Evolutionary conservation across 2,797 vertebrate genomes (phyloP).

Genomic region (Cirrhinus mrigala): DNA sequence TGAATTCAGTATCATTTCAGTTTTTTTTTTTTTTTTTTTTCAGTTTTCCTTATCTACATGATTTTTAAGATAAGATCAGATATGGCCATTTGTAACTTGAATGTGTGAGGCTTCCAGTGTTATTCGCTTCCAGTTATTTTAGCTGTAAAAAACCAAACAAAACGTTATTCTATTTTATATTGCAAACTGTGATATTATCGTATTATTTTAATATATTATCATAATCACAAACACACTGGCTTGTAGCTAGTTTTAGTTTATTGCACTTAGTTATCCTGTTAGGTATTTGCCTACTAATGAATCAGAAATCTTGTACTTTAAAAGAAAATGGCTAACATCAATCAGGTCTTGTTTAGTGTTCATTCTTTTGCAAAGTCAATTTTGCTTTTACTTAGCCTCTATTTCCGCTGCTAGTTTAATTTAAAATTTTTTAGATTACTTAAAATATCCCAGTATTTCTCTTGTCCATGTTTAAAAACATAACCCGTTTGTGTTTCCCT

Average conservation of each 20-base stretch:
- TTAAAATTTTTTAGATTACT: too few species aligned
- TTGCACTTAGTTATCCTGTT: too few species aligned
- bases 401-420: too few species aligned
- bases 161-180: background rate
- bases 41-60: background rate
- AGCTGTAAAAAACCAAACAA: background rate
- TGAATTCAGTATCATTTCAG: background rate
- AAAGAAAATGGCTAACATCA: too few species aligned
- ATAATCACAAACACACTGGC: background rate
- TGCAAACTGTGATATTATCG: background rate
- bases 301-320: too few species aligned
- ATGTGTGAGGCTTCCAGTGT: background rate
- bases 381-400: background rate
- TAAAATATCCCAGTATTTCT: background rate
- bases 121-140: background rate
- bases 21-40: too few species aligned
- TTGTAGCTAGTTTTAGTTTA: too few species aligned
- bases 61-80: too few species aligned
- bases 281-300: too few species aligned
- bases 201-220: background rate
- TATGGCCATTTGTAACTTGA: background rate
- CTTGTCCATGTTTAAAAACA: background rate
- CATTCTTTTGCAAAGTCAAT: background rate
- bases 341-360: too few species aligned
- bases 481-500: conserved; percentile 39